phyloP scores from a whole-genome alignment of 2,888 invertebrate genomes.

The Nomada fabriciana region DNA sequence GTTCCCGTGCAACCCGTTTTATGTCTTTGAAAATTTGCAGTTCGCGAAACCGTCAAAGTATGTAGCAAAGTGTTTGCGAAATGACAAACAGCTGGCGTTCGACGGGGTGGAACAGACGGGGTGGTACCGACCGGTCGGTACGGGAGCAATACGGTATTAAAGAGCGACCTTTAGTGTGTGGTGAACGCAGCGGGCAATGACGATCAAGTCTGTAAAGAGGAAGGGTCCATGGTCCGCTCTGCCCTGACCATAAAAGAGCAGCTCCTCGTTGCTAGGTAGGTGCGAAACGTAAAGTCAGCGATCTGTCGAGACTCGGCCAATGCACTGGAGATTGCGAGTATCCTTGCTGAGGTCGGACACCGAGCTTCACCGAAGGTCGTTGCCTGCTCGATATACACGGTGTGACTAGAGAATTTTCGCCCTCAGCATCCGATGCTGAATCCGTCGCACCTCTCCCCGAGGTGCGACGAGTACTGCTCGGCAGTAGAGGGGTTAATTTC shows the following conservation, averaged over 20 bases:
- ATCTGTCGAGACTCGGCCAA: slow-evolving; percentile 77
- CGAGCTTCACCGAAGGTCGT: slow-evolving; percentile 76
- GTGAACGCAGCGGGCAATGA: slow-evolving; percentile 10
- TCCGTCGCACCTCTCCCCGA: neutral
- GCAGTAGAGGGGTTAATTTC: too few species aligned
- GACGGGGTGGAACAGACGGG: too few species aligned
- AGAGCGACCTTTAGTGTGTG: slow-evolving; percentile 27
- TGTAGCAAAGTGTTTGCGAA: too few species aligned
- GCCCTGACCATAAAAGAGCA: slow-evolving; percentile 35
- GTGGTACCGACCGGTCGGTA: slow-evolving; percentile 1
- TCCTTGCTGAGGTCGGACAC: slow-evolving; percentile 78
- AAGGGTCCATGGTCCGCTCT: neutral
- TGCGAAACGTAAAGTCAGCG: slow-evolving; percentile 76
- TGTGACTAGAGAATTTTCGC: slow-evolving; percentile 57
- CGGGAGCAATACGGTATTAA: slow-evolving; percentile 19
- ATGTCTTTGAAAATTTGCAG: neutral
- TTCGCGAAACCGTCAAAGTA: too few species aligned
- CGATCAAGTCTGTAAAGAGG: slow-evolving; percentile 36
- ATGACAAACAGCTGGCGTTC: too few species aligned
- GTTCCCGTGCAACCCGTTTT: neutral
- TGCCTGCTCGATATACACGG: slow-evolving; percentile 78
- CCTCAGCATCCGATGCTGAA: neutral
- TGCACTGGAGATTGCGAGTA: slow-evolving; percentile 81
- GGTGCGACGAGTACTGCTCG: too few species aligned
- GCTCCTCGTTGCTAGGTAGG: slow-evolving; percentile 66